Percentiles rank a stretch among this genome's conserved stretches.
phyloP scores from a whole-genome alignment of 2,797 vertebrate genomes.

The Pelochelys cantorii region DNA sequence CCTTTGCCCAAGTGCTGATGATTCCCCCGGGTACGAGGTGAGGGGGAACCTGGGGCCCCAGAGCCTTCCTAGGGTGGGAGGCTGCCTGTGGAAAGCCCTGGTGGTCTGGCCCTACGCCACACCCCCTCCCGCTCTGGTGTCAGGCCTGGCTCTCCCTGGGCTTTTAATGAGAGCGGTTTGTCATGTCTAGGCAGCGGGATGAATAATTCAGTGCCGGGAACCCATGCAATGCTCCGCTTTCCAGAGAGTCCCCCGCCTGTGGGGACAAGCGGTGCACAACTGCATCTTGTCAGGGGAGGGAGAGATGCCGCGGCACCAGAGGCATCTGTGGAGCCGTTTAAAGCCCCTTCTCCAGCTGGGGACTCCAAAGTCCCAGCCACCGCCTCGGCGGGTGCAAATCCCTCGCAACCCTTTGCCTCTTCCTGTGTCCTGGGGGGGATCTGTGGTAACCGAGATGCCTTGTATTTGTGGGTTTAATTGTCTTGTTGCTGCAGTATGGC shows the following conservation, averaged over 20 bases:
- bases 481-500: background rate
- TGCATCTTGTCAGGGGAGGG: background rate
- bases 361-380: background rate
- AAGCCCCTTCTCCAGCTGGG: slow-evolving; percentile 10
- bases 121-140: background rate
- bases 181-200: background rate
- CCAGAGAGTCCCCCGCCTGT: background rate
- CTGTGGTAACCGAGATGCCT: background rate
- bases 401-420: slow-evolving; percentile 9
- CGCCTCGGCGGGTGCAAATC: background rate
- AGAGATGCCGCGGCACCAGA: background rate
- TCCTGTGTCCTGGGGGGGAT: background rate
- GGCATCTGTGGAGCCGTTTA: background rate
- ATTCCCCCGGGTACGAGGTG: background rate
- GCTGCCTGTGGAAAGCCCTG: background rate
- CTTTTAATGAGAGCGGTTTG: background rate
- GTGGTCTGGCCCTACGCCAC: background rate
- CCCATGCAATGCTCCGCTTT: background rate
- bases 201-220: slow-evolving; percentile 8
- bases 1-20: background rate
- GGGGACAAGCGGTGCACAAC: background rate
- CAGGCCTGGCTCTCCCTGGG: background rate
- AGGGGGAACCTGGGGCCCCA: background rate
- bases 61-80: background rate
- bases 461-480: background rate